Base-by-base conservation (phyloP, 2,888 invertebrate species). In the Drosophila infuscata region DNA sequence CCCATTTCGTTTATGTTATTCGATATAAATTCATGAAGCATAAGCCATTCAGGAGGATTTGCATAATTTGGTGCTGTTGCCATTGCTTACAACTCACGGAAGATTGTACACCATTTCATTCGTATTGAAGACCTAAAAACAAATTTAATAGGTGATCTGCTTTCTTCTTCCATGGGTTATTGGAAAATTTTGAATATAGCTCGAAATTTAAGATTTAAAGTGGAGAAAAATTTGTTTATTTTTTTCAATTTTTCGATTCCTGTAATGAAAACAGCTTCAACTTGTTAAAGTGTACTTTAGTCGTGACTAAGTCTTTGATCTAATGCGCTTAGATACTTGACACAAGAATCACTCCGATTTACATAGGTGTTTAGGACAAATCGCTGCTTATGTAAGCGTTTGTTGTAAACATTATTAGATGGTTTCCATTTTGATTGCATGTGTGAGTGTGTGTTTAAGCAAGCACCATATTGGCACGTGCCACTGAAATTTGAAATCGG, bases 21-120 rank as follows among this genome's bases (percentile, higher is more conserved):
- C 89, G 84, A 87, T 89, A 87, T 90, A 90, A 87, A 90, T 90
- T 90, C 90, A 86, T 90, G 84, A 82, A 90, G 79, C 81, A 90
- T 88, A 89, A 90, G 81, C 87, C 89, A 88, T 90, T 90, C 79
- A 76, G 74, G 48, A 58, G 61, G 83, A 86, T 86, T 86, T 90
- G 82, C 84, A 90, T 90, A 90, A 86, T 83, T 83, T 79, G 71
- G 74, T 78, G 75, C 38, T 54, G 51, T 53, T 66, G 61, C 63
- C 33, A 53, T 68, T 60, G 33, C 38, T 36, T 35, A 36, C n/a
- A 32, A 20, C 17, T 54, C 29, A 29, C 29, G 11, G 35, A n/a
- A 12, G 7, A 54, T 25, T 36, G 17, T n/a, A 15, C 7, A 4
- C 25, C 25, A 25, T 11, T 49, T 12, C 33, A 32, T 20, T 33